These are phyloP conservation scores for Dicyrtoma fusca DNA, from an alignment of 2,888 invertebrate genomes.

Conservation along the genomic window DNA sequence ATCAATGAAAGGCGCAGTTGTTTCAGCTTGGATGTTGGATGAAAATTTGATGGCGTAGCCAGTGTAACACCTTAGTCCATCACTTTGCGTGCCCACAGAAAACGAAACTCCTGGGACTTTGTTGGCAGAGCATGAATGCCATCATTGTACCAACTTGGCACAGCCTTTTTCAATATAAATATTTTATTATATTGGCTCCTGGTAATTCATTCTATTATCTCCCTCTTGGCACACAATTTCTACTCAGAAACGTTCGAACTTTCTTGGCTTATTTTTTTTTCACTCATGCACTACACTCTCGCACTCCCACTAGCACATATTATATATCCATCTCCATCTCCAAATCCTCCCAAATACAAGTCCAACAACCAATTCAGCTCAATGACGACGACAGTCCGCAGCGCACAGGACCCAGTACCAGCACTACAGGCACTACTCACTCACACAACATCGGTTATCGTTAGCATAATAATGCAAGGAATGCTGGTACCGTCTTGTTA, in stretches of 20 bases:
- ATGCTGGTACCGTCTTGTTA: too few species aligned
- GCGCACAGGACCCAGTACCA: too few species aligned
- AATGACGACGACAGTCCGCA: not conserved
- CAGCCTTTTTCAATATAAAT: constrained; percentile 42
- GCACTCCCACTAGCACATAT: not conserved
- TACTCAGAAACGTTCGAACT: not conserved
- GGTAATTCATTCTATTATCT: constrained; percentile 51
- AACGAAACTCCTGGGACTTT: constrained; percentile 32
- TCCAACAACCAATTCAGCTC: not conserved
- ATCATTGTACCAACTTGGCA: constrained; percentile 34
- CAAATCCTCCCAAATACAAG: not conserved
- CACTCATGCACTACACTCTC: constrained; percentile 11
- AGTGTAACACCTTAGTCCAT: constrained; percentile 48
- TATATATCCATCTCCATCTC: not conserved
- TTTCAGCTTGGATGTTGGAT: constrained; percentile 43
- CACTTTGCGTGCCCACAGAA: constrained; percentile 47
- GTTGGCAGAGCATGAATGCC: constrained; percentile 21
- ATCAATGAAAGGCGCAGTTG: constrained; percentile 45
- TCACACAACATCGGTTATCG: too few species aligned
- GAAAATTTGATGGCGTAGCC: constrained; percentile 47
- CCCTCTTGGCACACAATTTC: constrained; percentile 41
- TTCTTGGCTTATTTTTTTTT: too few species aligned
- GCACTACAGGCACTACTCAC: too few species aligned
- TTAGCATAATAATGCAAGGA: too few species aligned
- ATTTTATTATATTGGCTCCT: constrained; percentile 47